phyloP scores from a whole-genome alignment of 2,797 vertebrate species.

The Enteromius argenteus region DNA sequence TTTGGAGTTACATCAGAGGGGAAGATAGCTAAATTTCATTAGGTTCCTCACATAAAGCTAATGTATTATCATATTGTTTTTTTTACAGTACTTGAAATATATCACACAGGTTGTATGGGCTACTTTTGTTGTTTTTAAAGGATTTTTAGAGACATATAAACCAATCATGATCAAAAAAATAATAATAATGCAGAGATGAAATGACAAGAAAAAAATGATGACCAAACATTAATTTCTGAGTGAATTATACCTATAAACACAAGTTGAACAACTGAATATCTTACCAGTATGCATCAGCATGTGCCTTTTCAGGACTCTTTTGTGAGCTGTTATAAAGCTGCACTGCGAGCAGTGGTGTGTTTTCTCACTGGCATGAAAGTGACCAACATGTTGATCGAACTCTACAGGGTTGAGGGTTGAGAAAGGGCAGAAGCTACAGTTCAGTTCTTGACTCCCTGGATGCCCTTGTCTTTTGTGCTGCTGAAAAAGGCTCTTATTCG shows the following conservation, averaged over 20 bases:
- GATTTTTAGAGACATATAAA: not conserved
- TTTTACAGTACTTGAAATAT: not conserved
- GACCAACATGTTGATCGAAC: conserved; percentile 88
- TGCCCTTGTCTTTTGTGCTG: conserved; percentile 93
- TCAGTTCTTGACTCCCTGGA: conserved; percentile 82
- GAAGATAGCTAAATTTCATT: not conserved
- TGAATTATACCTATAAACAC: not conserved
- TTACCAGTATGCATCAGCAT: conserved; percentile 91
- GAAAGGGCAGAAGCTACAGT: conserved; percentile 90
- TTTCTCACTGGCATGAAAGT: conserved; percentile 94
- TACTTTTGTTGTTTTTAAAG: not conserved
- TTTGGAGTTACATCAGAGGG: not conserved
- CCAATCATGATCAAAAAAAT: not conserved
- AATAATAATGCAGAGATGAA: no score
- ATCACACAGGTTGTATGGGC: not conserved
- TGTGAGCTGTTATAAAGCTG: conserved; percentile 90
- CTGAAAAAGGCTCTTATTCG: conserved; percentile 90
- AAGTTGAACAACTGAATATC: conserved; percentile 51
- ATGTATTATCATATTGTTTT: not conserved
- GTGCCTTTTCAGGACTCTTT: conserved; percentile 92
- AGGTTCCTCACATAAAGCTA: not conserved
- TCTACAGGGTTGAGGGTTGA: conserved; percentile 92
- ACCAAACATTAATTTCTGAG: not conserved
- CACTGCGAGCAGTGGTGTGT: conserved; percentile 92
- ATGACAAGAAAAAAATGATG: not conserved